Percentiles rank a stretch among this genome's conserved stretches.
These are phyloP conservation scores for Macrostomum lignano DNA, from an alignment of 1,140 invertebrate species.

Conservation along the genomic window DNA sequence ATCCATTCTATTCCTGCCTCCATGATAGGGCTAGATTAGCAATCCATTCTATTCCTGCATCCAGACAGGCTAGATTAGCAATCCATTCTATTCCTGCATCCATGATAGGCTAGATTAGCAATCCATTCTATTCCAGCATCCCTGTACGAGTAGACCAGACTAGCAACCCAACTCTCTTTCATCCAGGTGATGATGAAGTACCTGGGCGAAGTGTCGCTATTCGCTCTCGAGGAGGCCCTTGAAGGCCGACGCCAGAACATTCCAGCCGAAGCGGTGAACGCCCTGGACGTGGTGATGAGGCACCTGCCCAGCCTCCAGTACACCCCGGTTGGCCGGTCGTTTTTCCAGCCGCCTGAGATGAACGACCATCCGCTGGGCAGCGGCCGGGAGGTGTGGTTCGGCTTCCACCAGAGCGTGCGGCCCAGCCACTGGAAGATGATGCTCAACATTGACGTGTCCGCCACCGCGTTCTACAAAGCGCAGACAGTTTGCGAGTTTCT, in stretches of 20 bases:
- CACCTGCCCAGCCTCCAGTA: conserved; percentile 98
- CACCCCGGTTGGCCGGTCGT: conserved; percentile 89
- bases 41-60: no score
- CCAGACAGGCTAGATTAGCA: no score
- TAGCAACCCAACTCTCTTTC: no score
- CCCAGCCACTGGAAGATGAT: conserved; percentile 99
- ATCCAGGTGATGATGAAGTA: conserved; percentile 97
- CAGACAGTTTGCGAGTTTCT: conserved; percentile 99
- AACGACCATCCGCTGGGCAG: conserved; percentile 92
- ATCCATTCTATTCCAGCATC: no score
- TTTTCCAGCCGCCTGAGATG: conserved; percentile 89
- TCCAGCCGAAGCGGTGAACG: conserved; percentile 82
- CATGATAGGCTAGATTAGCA: no score
- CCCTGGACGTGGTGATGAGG: conserved; percentile 91
- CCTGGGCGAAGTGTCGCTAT: conserved; percentile 77
- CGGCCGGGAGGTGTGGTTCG: conserved; percentile 97
- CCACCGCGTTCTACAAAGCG: conserved; percentile 97
- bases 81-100: no score
- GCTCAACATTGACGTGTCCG: conserved; percentile 98
- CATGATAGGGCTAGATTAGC: no score
- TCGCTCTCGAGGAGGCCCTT: conserved; percentile 77
- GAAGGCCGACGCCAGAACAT: conserved; percentile 60
- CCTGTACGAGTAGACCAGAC: no score
- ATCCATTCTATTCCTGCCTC: no score
- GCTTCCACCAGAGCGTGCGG: conserved; percentile 94